Percentiles rank a stretch among this genome's conserved stretches.
These are phyloP conservation scores for Lottia gigantea DNA, from an alignment of 2,888 invertebrate genomes.

Conservation along the genomic window DNA sequence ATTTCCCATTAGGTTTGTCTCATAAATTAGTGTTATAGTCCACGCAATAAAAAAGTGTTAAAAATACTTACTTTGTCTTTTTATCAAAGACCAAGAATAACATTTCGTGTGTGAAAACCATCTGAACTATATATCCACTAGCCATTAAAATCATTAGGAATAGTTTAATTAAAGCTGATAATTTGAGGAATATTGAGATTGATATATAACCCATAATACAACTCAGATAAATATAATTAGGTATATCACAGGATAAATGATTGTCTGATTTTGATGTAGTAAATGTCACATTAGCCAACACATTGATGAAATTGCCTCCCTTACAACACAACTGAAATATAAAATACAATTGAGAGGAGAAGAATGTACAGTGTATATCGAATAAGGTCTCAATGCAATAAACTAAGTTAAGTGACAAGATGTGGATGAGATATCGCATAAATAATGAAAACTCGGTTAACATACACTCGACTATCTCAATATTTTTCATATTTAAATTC, in stretches of 20 bases:
- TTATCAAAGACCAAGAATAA: conserved; percentile 85
- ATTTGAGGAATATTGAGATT: conserved; percentile 84
- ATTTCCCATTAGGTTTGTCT: neutral
- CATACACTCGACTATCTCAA: neutral
- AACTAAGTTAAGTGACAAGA: neutral
- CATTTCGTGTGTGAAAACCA: conserved; percentile 83
- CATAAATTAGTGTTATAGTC: too few species aligned
- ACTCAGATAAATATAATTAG: conserved; percentile 87
- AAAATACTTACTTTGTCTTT: conserved; percentile 40
- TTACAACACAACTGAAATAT: conserved; percentile 63
- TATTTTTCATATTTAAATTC: too few species aligned
- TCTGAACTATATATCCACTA: conserved; percentile 83
- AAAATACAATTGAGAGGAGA: too few species aligned
- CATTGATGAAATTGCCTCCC: conserved; percentile 53
- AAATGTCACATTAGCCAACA: conserved; percentile 40
- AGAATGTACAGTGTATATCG: neutral
- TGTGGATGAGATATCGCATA: too few species aligned
- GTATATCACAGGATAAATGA: conserved; percentile 78
- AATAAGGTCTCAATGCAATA: neutral
- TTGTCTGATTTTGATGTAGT: conserved; percentile 37
- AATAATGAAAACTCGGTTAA: neutral
- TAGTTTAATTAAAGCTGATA: conserved; percentile 86
- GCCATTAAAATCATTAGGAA: conserved; percentile 79
- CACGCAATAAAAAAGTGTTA: too few species aligned
- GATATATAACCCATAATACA: conserved; percentile 86